Percentiles rank a stretch among this genome's conserved stretches.
These are phyloP conservation scores for cat (Felis catus) DNA, from an alignment of 2,113 vertebrate genomes.

Conservation along the genomic window F.catus_Fca126_mat1.0 CM031412.1:149461001-149461500, in stretches of 20 bases:
- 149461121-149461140: constrained; percentile 40
- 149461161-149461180: not conserved
- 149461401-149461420: too few relatives aligned
- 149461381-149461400: too few relatives aligned
- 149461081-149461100: constrained; percentile 20
- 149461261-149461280: constrained; percentile 15
- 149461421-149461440: too few relatives aligned
- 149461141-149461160: constrained; percentile 50
- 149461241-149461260: not conserved
- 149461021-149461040: not conserved
- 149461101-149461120: not conserved
- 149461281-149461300: constrained; percentile 26
- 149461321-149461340: too few relatives aligned
- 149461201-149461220: not conserved
- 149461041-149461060: constrained; percentile 48
- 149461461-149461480: too few relatives aligned
- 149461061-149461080: constrained; percentile 2
- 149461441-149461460: too few relatives aligned
- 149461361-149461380: too few relatives aligned
- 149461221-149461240: constrained; percentile 58
- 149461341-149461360: too few relatives aligned
- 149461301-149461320: not conserved
- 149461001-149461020: constrained; percentile 1
- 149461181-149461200: constrained; percentile 29
- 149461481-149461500: too few relatives aligned